Conservation (phyloP, 2,113 vertebrate species). For the Melierax canorus region DNA sequence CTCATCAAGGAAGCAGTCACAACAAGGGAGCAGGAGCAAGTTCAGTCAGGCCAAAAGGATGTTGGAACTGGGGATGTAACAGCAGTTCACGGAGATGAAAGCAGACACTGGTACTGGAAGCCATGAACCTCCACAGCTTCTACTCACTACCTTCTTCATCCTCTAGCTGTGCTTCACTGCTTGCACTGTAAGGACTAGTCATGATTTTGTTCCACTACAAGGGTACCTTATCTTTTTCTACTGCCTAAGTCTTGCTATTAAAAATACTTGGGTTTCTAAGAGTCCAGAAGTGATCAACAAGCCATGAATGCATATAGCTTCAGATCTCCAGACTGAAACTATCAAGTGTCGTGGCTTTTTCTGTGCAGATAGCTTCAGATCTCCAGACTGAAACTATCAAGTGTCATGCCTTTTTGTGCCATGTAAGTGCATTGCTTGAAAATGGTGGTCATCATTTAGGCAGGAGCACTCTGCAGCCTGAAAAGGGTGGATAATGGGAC, state of each 20-base stretch:
- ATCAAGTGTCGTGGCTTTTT: neutral
- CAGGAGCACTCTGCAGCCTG: neutral
- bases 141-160: neutral
- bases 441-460: neutral
- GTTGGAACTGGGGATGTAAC: neutral
- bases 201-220: neutral
- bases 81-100: neutral
- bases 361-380: neutral
- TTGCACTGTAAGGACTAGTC: neutral
- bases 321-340: neutral
- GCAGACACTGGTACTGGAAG: neutral
- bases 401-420: neutral
- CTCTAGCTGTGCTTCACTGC: neutral
- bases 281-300: neutral
- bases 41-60: neutral
- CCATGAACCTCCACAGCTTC: neutral
- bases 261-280: neutral
- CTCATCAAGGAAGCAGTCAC: neutral
- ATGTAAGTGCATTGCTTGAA: neutral
- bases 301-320: neutral
- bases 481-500: neutral
- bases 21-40: neutral
- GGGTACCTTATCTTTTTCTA: neutral
- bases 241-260: neutral
- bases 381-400: neutral